Percentiles rank a stretch among this genome's conserved stretches.
These are phyloP conservation scores for Vanessa tameamea DNA, from an alignment of 1,140 invertebrate genomes.

Conservation along the genomic window DNA sequence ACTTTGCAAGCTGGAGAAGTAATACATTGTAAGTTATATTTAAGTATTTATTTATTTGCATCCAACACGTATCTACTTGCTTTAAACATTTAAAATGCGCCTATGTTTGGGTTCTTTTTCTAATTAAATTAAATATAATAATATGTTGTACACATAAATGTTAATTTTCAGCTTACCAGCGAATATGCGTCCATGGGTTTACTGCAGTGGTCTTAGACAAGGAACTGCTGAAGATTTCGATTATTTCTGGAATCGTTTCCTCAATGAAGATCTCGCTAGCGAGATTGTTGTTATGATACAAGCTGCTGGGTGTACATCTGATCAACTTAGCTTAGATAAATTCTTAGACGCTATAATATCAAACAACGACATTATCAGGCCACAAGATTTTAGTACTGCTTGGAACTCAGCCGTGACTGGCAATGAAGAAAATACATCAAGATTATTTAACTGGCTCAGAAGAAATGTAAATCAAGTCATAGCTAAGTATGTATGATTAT, in stretches of 20 bases:
- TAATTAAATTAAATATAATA: background rate
- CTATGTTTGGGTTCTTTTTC: no score
- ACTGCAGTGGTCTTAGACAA: constrained; percentile 81
- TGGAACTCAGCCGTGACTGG: constrained; percentile 70
- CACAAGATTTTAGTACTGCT: constrained; percentile 70
- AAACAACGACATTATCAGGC: constrained; percentile 63
- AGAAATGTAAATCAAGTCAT: constrained; percentile 63
- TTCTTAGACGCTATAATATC: constrained; percentile 61
- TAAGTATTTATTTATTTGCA: background rate
- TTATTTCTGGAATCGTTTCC: constrained; percentile 79
- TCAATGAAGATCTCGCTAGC: constrained; percentile 72
- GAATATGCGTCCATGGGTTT: constrained; percentile 82
- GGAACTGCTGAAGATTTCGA: constrained; percentile 76
- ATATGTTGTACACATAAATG: background rate
- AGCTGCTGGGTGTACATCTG: constrained; percentile 82
- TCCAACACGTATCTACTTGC: no score
- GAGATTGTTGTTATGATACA: constrained; percentile 82
- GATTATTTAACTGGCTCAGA: constrained; percentile 78
- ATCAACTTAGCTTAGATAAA: constrained; percentile 61
- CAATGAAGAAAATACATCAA: constrained; percentile 74
- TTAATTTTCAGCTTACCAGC: constrained; percentile 70
- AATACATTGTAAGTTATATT: constrained; percentile 54
- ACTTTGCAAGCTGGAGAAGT: constrained; percentile 61
- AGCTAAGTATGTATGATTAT: constrained; percentile 69
- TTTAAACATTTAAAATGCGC: no score